Percentiles rank a stretch among this genome's conserved stretches.
Evolutionary conservation across 92 coral and sea anemone species (phyloP).

Genomic region (Bergia puertoricense): DNA sequence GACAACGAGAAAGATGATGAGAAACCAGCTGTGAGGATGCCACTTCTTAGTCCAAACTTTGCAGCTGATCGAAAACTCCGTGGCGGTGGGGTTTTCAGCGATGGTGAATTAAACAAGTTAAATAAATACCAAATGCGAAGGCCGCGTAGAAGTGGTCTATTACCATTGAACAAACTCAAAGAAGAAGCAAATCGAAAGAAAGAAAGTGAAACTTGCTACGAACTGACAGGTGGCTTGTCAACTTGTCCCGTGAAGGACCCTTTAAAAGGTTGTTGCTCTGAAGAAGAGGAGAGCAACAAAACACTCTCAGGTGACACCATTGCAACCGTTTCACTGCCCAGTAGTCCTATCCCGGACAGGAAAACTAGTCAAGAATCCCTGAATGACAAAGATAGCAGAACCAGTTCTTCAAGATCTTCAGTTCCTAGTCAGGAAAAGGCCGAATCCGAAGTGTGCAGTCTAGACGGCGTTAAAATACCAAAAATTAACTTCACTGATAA

Average conservation of each 20-base stretch:
- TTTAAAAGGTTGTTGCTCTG: background rate
- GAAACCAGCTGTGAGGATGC: background rate
- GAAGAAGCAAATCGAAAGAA: constrained; percentile 3
- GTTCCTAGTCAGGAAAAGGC: background rate
- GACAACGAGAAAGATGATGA: constrained; percentile 18
- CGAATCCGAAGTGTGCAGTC: background rate
- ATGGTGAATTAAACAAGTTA: constrained; percentile 1
- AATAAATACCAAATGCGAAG: constrained; percentile 7
- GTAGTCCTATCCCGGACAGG: background rate
- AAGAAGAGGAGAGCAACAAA: background rate
- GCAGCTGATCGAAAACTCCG: constrained; percentile 32
- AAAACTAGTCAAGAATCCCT: background rate
- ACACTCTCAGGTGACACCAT: background rate
- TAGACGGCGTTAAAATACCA: constrained; percentile 10
- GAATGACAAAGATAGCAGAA: background rate
- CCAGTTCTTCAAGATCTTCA: background rate
- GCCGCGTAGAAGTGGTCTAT: constrained; percentile 16
- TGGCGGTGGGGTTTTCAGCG: constrained; percentile 22
- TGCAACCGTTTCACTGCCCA: constrained; percentile 6
- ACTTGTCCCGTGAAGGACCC: background rate
- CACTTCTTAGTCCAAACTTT: constrained; percentile 27
- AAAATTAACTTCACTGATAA: constrained; percentile 20
- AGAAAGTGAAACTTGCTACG: background rate
- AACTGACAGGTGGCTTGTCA: background rate
- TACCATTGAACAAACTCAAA: background rate